Conservation (phyloP, 1,140 invertebrate genomes). For the Mya arenaria region DNA sequence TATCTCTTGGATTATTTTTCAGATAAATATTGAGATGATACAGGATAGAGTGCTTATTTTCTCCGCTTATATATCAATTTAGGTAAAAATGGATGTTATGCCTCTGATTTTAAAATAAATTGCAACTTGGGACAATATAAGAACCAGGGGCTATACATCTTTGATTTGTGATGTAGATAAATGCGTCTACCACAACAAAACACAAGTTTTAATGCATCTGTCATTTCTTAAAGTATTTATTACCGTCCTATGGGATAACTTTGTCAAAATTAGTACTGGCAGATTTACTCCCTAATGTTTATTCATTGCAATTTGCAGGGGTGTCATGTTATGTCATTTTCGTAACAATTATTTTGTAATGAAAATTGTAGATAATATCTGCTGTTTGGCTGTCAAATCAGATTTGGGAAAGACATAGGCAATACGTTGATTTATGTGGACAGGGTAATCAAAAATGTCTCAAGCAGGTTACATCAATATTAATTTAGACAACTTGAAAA, state of each 20-base stretch:
- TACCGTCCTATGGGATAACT: not conserved
- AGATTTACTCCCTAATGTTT: not conserved
- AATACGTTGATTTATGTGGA: not conserved
- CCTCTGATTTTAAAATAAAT: not conserved
- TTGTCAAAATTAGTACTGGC: not conserved
- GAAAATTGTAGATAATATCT: too few species aligned
- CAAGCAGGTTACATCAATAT: not conserved
- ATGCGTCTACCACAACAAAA: too few species aligned
- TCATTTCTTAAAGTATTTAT: constrained; percentile 1
- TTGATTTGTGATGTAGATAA: too few species aligned
- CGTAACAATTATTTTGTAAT: too few species aligned
- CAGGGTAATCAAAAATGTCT: not conserved
- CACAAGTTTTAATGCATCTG: too few species aligned
- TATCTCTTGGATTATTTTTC: too few species aligned
- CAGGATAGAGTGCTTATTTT: not conserved
- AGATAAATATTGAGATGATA: too few species aligned
- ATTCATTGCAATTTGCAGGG: not conserved
- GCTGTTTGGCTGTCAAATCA: not conserved
- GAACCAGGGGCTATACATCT: too few species aligned
- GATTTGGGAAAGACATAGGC: not conserved
- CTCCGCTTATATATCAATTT: not conserved
- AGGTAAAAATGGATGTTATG: not conserved
- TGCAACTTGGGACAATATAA: not conserved
- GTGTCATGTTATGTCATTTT: not conserved
- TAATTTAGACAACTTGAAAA: not conserved